Percentiles rank a stretch among this genome's conserved stretches.
phyloP scores from a whole-genome alignment of 2,113 vertebrate genomes.

The Periophthalmodon schlosseri region DNA sequence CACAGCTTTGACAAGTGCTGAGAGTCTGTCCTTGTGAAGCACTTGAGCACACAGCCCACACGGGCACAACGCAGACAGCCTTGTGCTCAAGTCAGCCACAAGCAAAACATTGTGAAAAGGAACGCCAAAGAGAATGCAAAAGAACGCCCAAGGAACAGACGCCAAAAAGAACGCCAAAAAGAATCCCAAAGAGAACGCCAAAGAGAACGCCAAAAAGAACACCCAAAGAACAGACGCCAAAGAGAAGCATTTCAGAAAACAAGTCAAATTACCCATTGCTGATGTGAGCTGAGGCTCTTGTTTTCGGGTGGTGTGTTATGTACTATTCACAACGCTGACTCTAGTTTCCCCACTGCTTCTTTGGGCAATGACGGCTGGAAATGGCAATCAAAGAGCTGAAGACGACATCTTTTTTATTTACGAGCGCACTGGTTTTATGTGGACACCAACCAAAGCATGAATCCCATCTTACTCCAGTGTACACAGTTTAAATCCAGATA shows the following conservation, averaged over 20 bases:
- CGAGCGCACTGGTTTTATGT: constrained; percentile 73
- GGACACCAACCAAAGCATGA: constrained; percentile 72
- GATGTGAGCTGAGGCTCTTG: constrained; percentile 4
- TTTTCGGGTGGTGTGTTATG: constrained; percentile 12
- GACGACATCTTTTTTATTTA: constrained; percentile 73
- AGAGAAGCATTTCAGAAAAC: neutral
- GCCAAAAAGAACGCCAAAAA: neutral
- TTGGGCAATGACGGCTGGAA: constrained; percentile 56
- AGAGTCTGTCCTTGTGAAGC: neutral
- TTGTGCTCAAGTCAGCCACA: neutral
- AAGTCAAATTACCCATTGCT: constrained; percentile 11
- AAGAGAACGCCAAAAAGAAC: no score
- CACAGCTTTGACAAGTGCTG: neutral
- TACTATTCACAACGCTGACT: neutral
- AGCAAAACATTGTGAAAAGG: neutral
- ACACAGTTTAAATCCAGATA: constrained; percentile 81
- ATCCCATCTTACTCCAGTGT: constrained; percentile 73
- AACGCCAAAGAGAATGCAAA: neutral
- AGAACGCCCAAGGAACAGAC: no score
- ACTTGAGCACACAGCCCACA: neutral
- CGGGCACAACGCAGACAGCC: neutral
- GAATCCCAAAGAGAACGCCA: no score
- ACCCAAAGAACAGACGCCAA: neutral
- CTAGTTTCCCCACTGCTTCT: constrained; percentile 33
- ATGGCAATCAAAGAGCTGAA: constrained; percentile 66